These are phyloP conservation scores for Tetrax tetrax DNA, from an alignment of 2,113 vertebrate genomes.

Conservation along the genomic window DNA sequence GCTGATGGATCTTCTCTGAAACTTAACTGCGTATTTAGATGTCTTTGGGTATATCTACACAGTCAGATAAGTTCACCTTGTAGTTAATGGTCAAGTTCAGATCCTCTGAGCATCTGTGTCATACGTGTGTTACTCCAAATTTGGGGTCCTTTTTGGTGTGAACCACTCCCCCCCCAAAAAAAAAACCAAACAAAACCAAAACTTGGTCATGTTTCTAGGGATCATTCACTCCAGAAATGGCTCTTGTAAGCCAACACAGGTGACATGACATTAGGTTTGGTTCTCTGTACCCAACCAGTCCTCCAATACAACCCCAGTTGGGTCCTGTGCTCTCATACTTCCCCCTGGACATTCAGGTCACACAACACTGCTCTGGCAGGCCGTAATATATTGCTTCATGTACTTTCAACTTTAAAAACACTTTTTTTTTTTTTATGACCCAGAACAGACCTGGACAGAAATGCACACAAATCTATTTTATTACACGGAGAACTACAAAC, in stretches of 20 bases:
- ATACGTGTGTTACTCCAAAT: not conserved
- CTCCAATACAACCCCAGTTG: not conserved
- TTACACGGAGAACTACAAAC: not conserved
- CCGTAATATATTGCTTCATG: not conserved
- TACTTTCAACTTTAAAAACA: not conserved
- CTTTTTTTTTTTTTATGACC: no score
- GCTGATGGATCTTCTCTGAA: not conserved
- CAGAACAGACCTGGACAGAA: not conserved
- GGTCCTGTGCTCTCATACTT: not conserved
- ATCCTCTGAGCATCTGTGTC: fast-evolving
- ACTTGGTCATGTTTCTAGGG: not conserved
- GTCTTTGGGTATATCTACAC: not conserved
- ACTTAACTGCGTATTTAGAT: not conserved
- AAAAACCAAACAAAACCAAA: not conserved
- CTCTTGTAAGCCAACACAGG: not conserved
- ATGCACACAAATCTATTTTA: not conserved
- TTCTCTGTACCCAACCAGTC: not conserved
- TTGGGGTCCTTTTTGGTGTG: not conserved
- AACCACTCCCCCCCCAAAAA: not conserved
- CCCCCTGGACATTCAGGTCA: not conserved
- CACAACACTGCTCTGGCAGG: not conserved
- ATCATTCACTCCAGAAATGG: not conserved
- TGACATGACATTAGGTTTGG: not conserved
- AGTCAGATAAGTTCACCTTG: not conserved
- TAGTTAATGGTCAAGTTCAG: not conserved